Conservation (phyloP, 2,797 vertebrate genomes). For the Pyrrhura leucotis region DNA sequence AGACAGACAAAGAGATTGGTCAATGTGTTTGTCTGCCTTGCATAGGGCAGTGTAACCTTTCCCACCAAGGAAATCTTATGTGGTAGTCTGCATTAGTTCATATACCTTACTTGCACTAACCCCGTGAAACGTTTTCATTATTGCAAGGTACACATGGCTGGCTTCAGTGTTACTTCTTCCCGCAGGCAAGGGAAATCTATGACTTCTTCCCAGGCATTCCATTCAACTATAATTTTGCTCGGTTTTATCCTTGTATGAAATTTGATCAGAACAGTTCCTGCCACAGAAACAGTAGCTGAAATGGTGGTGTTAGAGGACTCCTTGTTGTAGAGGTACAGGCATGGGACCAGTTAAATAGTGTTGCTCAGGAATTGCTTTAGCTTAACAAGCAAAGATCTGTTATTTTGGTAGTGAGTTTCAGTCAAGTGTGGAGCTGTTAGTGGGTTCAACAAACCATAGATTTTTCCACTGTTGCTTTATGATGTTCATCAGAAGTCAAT, state of each 20-base stretch:
- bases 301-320: background rate
- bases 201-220: background rate
- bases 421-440: background rate
- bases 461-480: conserved; percentile 15
- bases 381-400: background rate
- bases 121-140: background rate
- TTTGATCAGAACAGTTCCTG: background rate
- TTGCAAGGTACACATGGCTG: background rate
- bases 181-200: background rate
- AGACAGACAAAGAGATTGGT: background rate
- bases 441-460: background rate
- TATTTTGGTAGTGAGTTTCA: background rate
- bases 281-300: background rate
- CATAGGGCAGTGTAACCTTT: background rate
- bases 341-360: background rate
- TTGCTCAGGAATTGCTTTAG: background rate
- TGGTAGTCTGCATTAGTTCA: background rate
- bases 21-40: background rate
- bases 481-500: background rate
- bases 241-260: background rate
- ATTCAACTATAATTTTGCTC: background rate
- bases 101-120: background rate
- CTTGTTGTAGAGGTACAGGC: background rate
- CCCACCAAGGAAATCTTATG: background rate
- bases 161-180: background rate